These are phyloP conservation scores for Calephelis perditalis DNA, from an alignment of 2,888 invertebrate genomes.

Conservation along the genomic window DNA sequence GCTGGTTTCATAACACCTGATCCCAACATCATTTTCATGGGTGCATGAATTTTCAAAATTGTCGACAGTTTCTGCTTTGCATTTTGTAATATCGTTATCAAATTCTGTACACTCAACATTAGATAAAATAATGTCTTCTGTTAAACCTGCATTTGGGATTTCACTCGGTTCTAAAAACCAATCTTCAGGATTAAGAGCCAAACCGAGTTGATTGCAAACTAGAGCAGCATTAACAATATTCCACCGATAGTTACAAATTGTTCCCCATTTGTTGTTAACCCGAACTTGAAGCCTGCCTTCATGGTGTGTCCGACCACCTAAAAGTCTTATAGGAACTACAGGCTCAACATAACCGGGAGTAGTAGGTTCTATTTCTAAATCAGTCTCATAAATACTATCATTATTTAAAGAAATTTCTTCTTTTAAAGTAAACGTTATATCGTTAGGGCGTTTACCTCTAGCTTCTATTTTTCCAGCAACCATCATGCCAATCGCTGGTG, in stretches of 20 bases:
- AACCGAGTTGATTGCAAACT: conserved; percentile 96
- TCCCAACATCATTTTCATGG: conserved; percentile 92
- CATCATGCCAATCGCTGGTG: conserved; percentile 96
- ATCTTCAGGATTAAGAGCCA: conserved; percentile 93
- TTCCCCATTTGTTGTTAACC: conserved; percentile 95
- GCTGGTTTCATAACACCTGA: conserved; percentile 92
- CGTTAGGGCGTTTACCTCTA: conserved; percentile 86
- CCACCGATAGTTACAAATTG: conserved; percentile 98
- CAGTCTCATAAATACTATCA: conserved; percentile 80
- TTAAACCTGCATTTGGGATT: conserved; percentile 87
- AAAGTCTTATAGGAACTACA: conserved; percentile 84
- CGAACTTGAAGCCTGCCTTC: conserved; percentile 94
- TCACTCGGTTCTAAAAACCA: conserved; percentile 91
- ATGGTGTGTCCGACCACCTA: conserved; percentile 87
- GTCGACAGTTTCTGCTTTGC: conserved; percentile 85
- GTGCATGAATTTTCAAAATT: conserved; percentile 94
- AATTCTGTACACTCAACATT: conserved; percentile 95
- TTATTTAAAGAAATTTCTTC: conserved; percentile 83
- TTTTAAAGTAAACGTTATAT: conserved; percentile 88
- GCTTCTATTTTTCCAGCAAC: conserved; percentile 95
- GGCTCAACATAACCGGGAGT: conserved; percentile 79
- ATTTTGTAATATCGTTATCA: conserved; percentile 93
- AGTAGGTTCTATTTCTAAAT: conserved; percentile 79
- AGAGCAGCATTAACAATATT: conserved; percentile 93
- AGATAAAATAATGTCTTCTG: conserved; percentile 87